Conservation (phyloP, 2,797 vertebrate genomes). For the Benthosema pterotum region DNA sequence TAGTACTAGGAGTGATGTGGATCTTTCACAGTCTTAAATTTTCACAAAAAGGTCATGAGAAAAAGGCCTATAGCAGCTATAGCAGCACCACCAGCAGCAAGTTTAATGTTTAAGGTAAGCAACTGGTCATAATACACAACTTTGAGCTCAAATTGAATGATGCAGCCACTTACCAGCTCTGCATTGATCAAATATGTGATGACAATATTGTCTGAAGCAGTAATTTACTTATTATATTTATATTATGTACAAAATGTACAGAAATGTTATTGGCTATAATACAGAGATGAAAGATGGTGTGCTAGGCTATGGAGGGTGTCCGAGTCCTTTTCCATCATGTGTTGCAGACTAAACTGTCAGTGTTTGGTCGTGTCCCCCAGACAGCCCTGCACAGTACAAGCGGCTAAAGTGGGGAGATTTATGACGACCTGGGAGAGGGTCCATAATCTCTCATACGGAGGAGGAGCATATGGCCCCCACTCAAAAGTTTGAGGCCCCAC, state of each 20-base stretch:
- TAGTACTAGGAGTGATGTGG: constrained; percentile 2
- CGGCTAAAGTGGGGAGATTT: constrained; percentile 19
- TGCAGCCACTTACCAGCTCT: constrained; percentile 66
- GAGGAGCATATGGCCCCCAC: constrained; percentile 4
- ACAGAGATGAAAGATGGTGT: no score
- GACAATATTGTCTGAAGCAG: background rate
- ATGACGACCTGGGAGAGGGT: background rate
- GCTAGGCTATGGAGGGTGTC: no score
- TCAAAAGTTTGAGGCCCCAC: background rate
- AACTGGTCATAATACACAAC: constrained; percentile 2
- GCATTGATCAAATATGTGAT: constrained; percentile 25
- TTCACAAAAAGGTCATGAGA: constrained; percentile 32
- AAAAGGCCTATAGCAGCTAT: constrained; percentile 3
- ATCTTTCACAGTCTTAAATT: constrained; percentile 42
- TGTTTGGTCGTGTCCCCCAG: constrained; percentile 10
- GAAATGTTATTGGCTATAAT: background rate
- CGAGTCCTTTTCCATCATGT: background rate
- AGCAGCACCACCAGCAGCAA: constrained; percentile 5
- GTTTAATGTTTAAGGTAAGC: constrained; percentile 1
- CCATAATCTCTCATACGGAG: background rate
- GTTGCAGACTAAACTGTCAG: constrained; percentile 3
- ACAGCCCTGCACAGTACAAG: constrained; percentile 13
- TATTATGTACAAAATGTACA: background rate
- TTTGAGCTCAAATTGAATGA: constrained; percentile 6
- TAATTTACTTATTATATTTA: background rate